Evolutionary conservation across 2,888 invertebrate species (phyloP).

Genomic region (Parascotia fuliginaria): DNA sequence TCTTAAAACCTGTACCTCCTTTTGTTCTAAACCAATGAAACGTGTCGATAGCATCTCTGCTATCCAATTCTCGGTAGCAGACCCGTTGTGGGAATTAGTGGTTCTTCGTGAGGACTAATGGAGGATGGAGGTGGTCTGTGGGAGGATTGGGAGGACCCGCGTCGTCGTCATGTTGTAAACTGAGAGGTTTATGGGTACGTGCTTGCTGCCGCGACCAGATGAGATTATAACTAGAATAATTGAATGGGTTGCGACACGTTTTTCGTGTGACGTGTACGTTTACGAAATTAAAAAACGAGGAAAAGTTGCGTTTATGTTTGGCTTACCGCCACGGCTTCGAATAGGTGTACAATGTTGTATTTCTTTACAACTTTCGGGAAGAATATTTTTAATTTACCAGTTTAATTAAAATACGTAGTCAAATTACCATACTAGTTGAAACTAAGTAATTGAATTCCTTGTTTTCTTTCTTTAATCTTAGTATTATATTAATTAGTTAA

Average conservation of each 20-base stretch:
- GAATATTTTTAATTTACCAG: no score
- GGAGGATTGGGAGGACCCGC: conserved; percentile 27
- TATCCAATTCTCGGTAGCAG: conserved; percentile 34
- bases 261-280: conserved; percentile 8
- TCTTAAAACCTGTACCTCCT: not conserved
- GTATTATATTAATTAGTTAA: no score
- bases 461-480: no score
- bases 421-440: no score
- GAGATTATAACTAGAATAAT: conserved; percentile 42
- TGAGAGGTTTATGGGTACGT: conserved; percentile 38
- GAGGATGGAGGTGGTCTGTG: conserved; percentile 4
- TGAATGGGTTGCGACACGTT: conserved; percentile 14
- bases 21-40: conserved; percentile 25
- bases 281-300: no score
- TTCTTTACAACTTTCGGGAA: no score
- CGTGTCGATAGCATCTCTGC: conserved; percentile 30
- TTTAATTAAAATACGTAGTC: no score
- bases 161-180: conserved; percentile 36
- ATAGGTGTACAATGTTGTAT: no score
- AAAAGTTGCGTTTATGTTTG: no score
- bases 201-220: conserved; percentile 22
- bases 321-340: no score
- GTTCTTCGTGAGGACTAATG: conserved; percentile 41
- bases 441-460: no score
- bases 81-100: conserved; percentile 43